Evolutionary conservation across 2,113 vertebrate species (phyloP), one percentile per base, ranked within the genome.

Genomic region (Garra rufa): DNA sequence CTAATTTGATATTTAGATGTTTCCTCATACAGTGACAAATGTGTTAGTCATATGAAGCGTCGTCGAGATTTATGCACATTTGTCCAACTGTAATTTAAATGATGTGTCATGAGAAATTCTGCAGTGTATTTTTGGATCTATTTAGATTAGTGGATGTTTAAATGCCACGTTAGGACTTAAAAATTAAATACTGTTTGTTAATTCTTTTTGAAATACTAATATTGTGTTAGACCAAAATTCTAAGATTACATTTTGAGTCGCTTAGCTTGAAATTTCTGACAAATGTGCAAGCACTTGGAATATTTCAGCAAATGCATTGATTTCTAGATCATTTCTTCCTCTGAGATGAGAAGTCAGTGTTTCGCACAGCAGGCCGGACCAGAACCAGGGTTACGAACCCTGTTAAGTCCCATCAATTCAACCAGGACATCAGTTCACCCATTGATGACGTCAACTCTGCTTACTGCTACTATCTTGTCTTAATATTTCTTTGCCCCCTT

Each of bases 401-500:
- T 3, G 50, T 74, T 26, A 61, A 30, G 43, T 76, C 70, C 75
- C 50, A 83, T 61, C 75, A 81, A 52, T 69, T 69, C 79, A 69
- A 52, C 79, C 63, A 81, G 63, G 63, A 70, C 61, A 87, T 63
- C 70, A 52, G 55, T 70, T 69, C 81, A 85, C 77, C 52, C 82
- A 82, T 85, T 67, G 69, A 70, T 74, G 78, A 87, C 55, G 46
- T 80, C 74, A 88, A 55, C 76, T 85, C 87, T 87, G 86, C 82
- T 85, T 84, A 84, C 80, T 85, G 76, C 79, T 87, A 84, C 88
- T 73, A 85, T 90, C 75, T 85, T 94, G 90, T 93, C 89, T 92
- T 90, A 84, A 84, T 81, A 86, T 93, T 77, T 86, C 89, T 91
- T 90, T 91, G 75, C 83, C 85, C 82, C 91, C 85, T 89, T 90